Evolutionary conservation across 35 echinoderm and acorn worm genomes (phyloP).

Genomic region (Anneissia japonica): DNA sequence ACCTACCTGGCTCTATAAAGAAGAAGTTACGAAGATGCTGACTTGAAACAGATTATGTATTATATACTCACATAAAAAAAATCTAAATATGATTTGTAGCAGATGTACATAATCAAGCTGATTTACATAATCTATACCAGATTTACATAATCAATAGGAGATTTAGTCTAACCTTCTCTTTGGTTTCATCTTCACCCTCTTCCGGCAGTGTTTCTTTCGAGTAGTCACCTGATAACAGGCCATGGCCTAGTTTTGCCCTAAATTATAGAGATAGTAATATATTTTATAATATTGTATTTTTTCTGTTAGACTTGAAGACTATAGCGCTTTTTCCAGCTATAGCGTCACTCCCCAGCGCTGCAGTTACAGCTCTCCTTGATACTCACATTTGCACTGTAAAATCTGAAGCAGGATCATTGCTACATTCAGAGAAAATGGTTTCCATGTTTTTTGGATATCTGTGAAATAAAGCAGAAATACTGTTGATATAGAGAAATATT

Average conservation of each 20-base stretch:
- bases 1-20: slow-evolving; percentile 59
- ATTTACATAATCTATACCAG: background rate
- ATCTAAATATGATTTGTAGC: background rate
- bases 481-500: too few species aligned
- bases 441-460: slow-evolving; percentile 86
- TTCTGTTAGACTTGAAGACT: too few species aligned
- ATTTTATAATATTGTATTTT: too few species aligned
- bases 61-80: too few species aligned
- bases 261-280: too few species aligned
- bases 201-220: slow-evolving; percentile 49
- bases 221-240: slow-evolving; percentile 71
- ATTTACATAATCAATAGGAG: background rate
- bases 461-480: background rate
- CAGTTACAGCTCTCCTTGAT: too few species aligned
- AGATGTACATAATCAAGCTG: background rate
- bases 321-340: too few species aligned
- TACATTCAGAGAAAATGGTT: slow-evolving; percentile 42
- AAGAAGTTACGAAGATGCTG: too few species aligned
- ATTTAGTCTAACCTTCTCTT: slow-evolving; percentile 12
- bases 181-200: slow-evolving; percentile 43
- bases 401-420: slow-evolving; percentile 70
- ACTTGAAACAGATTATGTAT: too few species aligned
- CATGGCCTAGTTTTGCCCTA: slow-evolving; percentile 82
- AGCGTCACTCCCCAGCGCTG: too few species aligned
- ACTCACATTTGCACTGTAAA: slow-evolving; percentile 98